A percentile compares a stretch with the other conserved stretches of the same genome.
Conservation (phyloP, 2,888 invertebrate species). For the Dicyrtoma fusca region DNA sequence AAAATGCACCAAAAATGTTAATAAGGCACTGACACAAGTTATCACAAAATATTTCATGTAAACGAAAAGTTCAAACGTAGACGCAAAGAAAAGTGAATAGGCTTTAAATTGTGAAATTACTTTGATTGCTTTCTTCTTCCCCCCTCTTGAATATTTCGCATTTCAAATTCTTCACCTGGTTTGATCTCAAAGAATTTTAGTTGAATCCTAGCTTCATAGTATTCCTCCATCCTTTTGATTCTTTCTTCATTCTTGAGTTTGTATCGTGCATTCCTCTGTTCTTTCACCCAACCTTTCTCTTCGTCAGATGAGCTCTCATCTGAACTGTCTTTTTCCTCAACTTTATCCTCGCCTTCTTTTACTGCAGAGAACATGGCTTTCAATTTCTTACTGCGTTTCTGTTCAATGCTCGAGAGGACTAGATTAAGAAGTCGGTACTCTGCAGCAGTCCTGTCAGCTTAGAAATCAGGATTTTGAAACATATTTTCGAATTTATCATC, state of each 20-base stretch:
- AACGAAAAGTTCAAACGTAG: not conserved
- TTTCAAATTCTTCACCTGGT: constrained; percentile 67
- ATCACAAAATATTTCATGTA: not conserved
- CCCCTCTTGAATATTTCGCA: constrained; percentile 61
- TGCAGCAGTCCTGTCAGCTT: constrained; percentile 83
- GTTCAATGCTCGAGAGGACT: constrained; percentile 79
- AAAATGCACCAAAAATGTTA: not conserved
- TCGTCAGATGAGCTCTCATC: constrained; percentile 73
- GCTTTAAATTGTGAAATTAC: constrained; percentile 4
- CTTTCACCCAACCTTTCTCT: constrained; percentile 76
- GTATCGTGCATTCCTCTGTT: constrained; percentile 76
- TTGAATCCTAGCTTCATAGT: constrained; percentile 55
- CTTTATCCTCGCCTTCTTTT: constrained; percentile 58
- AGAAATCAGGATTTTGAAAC: constrained; percentile 90
- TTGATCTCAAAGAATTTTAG: constrained; percentile 68
- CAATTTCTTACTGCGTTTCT: constrained; percentile 68
- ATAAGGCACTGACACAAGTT: not conserved
- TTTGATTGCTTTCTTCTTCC: not conserved
- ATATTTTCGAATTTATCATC: constrained; percentile 88
- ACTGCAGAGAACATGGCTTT: constrained; percentile 60
- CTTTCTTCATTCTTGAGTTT: constrained; percentile 66
- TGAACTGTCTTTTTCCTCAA: constrained; percentile 62
- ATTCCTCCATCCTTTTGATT: constrained; percentile 59
- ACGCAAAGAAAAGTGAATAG: not conserved
- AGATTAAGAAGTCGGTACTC: constrained; percentile 85